Evolutionary conservation across 2,888 invertebrate genomes (phyloP).

Genomic region (Andrena bucephala): DNA sequence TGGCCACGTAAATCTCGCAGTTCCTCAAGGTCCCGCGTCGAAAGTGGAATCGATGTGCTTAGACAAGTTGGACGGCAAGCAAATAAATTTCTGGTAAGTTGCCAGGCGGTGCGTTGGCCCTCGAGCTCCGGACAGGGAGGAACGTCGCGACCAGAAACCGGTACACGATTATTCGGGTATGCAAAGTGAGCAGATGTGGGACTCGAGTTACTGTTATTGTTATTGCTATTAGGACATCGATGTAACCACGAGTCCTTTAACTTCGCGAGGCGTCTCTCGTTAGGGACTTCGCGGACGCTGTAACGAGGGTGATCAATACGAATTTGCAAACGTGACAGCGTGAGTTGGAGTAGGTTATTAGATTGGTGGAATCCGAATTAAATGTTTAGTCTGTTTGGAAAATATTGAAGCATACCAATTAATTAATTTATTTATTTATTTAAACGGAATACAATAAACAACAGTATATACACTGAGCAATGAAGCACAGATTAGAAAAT

Average conservation of each 20-base stretch:
- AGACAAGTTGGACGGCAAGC: constrained; percentile 69
- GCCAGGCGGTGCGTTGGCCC: constrained; percentile 65
- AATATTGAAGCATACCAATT: too few relatives aligned
- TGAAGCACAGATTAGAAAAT: too few relatives aligned
- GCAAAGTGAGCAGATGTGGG: constrained; percentile 70
- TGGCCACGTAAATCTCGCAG: constrained; percentile 64
- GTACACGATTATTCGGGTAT: constrained; percentile 73
- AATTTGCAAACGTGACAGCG: background rate
- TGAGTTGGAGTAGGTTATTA: background rate
- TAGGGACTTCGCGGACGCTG: background rate
- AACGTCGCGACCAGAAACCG: constrained; percentile 54
- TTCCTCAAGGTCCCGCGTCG: constrained; percentile 53
- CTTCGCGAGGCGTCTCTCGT: constrained; percentile 31
- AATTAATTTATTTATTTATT: too few relatives aligned
- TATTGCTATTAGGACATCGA: constrained; percentile 44
- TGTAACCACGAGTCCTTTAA: constrained; percentile 19
- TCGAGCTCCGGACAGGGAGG: constrained; percentile 29
- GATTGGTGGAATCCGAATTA: background rate
- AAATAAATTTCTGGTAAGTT: constrained; percentile 74
- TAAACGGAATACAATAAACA: too few relatives aligned
- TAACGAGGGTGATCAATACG: background rate
- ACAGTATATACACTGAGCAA: too few relatives aligned
- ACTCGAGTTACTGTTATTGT: constrained; percentile 67
- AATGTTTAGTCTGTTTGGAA: background rate
- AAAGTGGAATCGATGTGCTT: constrained; percentile 69